Evolutionary conservation across 64 coral and sea anemone genomes (phyloP), one percentile per base, ranked within the genome.

Genomic region (Catalaphyllia jardinei): DNA sequence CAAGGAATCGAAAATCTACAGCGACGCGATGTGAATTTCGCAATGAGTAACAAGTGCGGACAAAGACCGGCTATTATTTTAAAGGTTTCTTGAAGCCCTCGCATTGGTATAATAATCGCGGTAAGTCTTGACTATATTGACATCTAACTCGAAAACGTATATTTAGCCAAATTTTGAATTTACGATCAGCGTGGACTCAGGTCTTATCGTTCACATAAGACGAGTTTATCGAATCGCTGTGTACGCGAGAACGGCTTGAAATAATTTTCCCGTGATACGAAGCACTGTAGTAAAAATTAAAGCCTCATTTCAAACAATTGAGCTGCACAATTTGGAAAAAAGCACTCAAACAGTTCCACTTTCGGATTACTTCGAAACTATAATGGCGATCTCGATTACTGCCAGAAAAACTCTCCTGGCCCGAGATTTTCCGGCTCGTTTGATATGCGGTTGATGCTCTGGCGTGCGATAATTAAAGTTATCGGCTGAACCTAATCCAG

Each of bases 21-120:
- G 59, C 59, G 16, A 29, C 55, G 79, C 20, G 35, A 85, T 39
- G 18, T 61, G 13, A 19, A 27, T 22, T 55, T 31, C 3, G 63
- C 35, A 22, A 85, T 85, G 81, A 51, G 52, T 11, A 51, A 71
- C 35, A 67, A 85, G 33, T 22, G 14, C 0, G 20, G 2, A 42
- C 60, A 51, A 64, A 85, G 38, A 69, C 62, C 6, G 62, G 33
- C 17, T 10, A 67, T 67, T 67, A 46, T 24, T 69, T 71, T 25
- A 85, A 71, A 85, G 38, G 81, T 71, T 85, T 67, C 65, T 83
- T 85, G 35, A 85, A 64, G 31, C 33, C 63, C 3, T 71, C 62
- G 38, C 63, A 71, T 71, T 71, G 63, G 81, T 71, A 85, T 71
- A 71, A 35, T 49, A 85, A 85, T 71, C 63, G 63, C 51, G 81